Conservation (phyloP, 64 coral and sea anemone genomes). For the Stichodactyla mertensii region DNA sequence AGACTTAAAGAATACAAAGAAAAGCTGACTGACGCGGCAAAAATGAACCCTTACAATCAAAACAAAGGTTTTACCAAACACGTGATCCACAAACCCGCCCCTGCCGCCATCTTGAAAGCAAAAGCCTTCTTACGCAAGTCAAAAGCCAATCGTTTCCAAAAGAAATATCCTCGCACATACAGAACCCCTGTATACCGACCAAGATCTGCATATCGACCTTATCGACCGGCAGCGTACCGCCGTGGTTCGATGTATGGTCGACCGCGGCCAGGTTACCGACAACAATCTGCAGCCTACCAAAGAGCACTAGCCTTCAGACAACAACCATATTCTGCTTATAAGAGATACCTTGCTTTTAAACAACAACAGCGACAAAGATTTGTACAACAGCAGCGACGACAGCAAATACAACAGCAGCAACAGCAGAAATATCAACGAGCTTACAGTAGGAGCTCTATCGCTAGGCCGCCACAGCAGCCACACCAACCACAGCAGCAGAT, state of each 20-base stretch:
- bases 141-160: conserved; percentile 20
- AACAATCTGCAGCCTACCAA: conserved; percentile 1
- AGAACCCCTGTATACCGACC: not conserved
- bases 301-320: not conserved
- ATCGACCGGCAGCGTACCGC: not conserved
- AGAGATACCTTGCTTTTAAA: not conserved
- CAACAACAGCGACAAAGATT: conserved; percentile 4
- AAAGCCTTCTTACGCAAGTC: conserved; percentile 18
- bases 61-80: not conserved
- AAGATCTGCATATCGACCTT: not conserved
- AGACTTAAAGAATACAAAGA: conserved; percentile 58
- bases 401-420: conserved; percentile 8
- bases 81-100: conserved; percentile 23
- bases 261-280: not conserved
- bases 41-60: conserved; percentile 20
- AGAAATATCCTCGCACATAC: conserved; percentile 25
- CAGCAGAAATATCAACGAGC: not conserved
- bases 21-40: conserved; percentile 13
- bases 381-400: not conserved
- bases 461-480: not conserved
- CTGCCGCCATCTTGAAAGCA: conserved; percentile 22
- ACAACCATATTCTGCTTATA: not conserved
- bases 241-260: not conserved
- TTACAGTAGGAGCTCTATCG: not conserved
- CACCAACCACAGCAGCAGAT: too few relatives aligned